Evolutionary conservation across 1,140 invertebrate species (phyloP).

Genomic region (Microvelia longipes): DNA sequence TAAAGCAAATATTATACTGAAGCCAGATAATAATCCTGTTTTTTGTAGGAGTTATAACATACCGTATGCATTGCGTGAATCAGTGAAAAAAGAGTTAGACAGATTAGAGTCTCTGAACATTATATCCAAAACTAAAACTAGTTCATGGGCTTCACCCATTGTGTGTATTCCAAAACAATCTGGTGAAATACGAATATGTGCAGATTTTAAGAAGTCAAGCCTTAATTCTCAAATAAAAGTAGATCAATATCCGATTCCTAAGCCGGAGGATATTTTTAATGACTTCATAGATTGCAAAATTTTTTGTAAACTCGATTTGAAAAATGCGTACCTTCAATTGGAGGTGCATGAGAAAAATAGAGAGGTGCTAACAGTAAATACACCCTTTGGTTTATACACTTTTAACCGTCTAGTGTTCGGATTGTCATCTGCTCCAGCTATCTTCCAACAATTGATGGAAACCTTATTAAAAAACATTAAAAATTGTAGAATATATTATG

Average conservation of each 20-base stretch:
- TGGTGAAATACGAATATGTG: constrained; percentile 3
- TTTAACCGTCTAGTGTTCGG: neutral
- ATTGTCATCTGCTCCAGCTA: neutral
- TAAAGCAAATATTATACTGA: constrained; percentile 5
- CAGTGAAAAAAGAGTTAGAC: constrained; percentile 4
- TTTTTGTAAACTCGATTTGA: constrained; percentile 28
- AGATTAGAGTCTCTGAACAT: neutral
- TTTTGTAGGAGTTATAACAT: constrained; percentile 6
- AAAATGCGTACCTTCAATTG: constrained; percentile 30
- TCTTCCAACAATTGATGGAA: neutral
- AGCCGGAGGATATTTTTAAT: constrained; percentile 8
- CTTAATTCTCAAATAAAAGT: neutral
- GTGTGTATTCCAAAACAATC: neutral
- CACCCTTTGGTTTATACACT: neutral
- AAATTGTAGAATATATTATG: neutral
- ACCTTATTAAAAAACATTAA: neutral
- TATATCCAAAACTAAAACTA: neutral
- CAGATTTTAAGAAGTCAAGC: neutral
- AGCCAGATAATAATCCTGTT: neutral
- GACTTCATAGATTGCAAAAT: constrained; percentile 11
- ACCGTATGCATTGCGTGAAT: neutral
- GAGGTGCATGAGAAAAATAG: neutral
- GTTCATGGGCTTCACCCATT: constrained; percentile 4
- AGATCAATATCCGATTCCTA: neutral
- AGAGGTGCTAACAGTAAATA: neutral